Base-by-base conservation (phyloP, 2,113 vertebrate genomes). In the Grallaria varia region DNA sequence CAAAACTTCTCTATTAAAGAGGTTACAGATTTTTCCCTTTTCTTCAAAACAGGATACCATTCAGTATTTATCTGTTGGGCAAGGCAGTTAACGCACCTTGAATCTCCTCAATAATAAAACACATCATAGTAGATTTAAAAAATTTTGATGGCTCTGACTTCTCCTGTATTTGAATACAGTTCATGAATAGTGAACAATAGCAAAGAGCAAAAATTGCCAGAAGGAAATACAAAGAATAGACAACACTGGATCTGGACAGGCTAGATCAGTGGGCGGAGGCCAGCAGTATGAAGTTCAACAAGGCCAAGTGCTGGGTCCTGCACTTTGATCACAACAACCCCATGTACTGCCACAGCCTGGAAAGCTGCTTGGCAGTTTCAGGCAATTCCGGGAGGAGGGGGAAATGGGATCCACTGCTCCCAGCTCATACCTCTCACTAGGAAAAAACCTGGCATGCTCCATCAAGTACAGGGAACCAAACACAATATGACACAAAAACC, bases 231-330 rank as follows among this genome's bases (percentile, higher is more conserved):
- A 71, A 10, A 49, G 14, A 5, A 39, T 17, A 53, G 12, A 81
- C 14, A 81, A 58, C 6, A 10, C 9, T 28, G 59, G 50, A 66
- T 58, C 11, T 50, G 33, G 27, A 58, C 27, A 58, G 37, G 49
- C 27, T 9, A 31, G 28, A 55, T 59, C 2, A 4, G 37, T 1
- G 18, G 27, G 18, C 37, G 12, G 12, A 56, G 15, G 7, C 30
- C 49, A 42, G 2, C 1, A 33, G 18, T 24, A 3, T 33, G 50
- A 73, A 2, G 22, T 23, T 28, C 4, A 33, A 24, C 7, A 37
- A 37, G 44, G 4, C 18, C 27, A 81, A 33, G 37, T 20, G 31
- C 44, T 0, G 0, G 22, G 59, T 58, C 31, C 14, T 50, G 59
- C 37, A 5, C 25, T 2, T 66, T 12, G 8, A 8, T 28, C 33